phyloP scores from a whole-genome alignment of 2,797 vertebrate species.

The Alca torda region DNA sequence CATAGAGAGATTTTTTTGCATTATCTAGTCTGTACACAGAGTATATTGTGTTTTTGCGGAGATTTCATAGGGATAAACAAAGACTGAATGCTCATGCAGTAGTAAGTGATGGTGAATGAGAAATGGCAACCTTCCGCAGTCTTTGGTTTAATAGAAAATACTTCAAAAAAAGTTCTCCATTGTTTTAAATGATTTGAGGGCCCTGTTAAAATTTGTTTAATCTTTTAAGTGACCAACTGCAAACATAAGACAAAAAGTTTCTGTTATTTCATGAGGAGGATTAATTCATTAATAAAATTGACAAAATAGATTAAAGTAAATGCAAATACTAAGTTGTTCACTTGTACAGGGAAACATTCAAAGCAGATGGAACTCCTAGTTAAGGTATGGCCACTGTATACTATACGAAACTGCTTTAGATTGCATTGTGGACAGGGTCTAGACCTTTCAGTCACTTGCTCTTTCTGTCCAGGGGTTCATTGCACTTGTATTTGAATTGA shows the following conservation, averaged over 20 bases:
- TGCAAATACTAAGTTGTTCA: not conserved
- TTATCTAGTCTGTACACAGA: not conserved
- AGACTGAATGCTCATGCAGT: not conserved
- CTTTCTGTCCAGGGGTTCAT: not conserved
- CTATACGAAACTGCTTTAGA: not conserved
- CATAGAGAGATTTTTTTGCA: constrained; percentile 13
- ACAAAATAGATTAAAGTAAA: not conserved
- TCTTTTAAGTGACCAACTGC: not conserved
- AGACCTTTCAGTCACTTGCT: not conserved
- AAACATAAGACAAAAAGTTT: not conserved
- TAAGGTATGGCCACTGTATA: not conserved
- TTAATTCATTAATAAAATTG: not conserved
- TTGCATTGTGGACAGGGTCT: not conserved
- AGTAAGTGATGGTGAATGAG: not conserved
- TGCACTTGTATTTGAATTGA: not conserved
- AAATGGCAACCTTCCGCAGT: not conserved
- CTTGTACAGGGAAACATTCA: not conserved
- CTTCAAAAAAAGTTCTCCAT: not conserved
- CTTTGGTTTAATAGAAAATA: not conserved
- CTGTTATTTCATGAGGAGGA: not conserved
- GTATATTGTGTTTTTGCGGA: not conserved
- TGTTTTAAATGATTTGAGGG: not conserved
- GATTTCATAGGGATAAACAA: constrained; percentile 11
- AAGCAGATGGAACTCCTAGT: not conserved
- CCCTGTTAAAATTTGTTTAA: not conserved